Evolutionary conservation across 2,888 invertebrate species (phyloP).

Genomic region (Liposcelis brunnea): DNA sequence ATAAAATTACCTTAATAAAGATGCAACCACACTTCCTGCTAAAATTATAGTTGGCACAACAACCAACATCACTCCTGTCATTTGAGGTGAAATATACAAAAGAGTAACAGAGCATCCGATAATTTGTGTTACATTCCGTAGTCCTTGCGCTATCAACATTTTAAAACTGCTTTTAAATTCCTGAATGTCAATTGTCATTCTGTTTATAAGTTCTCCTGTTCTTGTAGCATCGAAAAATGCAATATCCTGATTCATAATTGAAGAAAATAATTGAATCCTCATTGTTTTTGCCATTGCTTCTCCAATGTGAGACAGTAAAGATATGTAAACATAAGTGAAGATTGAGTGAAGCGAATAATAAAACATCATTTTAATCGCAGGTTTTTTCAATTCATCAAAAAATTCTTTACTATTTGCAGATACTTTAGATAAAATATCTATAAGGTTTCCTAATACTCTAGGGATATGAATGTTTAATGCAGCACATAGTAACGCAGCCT

Average conservation of each 20-base stretch:
- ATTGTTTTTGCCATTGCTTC: conserved; percentile 71
- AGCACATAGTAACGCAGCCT: conserved; percentile 80
- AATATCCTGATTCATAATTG: conserved; percentile 73
- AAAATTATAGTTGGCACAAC: conserved; percentile 72
- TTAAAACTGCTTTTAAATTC: conserved; percentile 97
- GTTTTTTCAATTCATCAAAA: conserved; percentile 41
- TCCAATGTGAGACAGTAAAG: conserved; percentile 68
- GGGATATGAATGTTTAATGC: conserved; percentile 81
- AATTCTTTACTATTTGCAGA: conserved; percentile 30
- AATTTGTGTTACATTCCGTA: conserved; percentile 75
- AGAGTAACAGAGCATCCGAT: conserved; percentile 62
- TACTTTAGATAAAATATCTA: conserved; percentile 50
- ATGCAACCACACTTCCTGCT: conserved; percentile 70
- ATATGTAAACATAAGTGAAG: conserved; percentile 81
- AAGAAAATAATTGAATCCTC: conserved; percentile 62
- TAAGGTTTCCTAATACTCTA: conserved; percentile 59
- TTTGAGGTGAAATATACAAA: conserved; percentile 73
- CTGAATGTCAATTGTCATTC: conserved; percentile 83
- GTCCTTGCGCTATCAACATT: conserved; percentile 77
- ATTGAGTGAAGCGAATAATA: conserved; percentile 59
- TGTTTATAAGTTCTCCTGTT: conserved; percentile 82
- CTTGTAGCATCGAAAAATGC: conserved; percentile 79
- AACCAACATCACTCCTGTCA: conserved; percentile 70
- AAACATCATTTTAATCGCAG: conserved; percentile 45
- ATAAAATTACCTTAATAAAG: conserved; percentile 48